Evolutionary conservation across 2,113 vertebrate genomes (phyloP), one percentile per base, ranked within the genome.

Genomic region (Passer domesticus): DNA sequence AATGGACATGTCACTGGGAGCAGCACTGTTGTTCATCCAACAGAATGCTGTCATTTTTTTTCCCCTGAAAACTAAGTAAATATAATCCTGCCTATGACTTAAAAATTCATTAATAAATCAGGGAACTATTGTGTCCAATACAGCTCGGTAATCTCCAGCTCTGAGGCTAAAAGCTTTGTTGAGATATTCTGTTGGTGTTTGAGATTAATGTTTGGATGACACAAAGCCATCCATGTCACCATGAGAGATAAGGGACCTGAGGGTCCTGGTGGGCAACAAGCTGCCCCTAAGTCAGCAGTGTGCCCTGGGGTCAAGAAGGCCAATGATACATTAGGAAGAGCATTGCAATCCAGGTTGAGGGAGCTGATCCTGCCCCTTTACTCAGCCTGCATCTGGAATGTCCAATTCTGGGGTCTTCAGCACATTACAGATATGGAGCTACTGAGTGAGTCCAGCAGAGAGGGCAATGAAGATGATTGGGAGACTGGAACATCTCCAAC

Each of bases 111-210:
- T 66, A 59, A 25, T 59, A 46, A 82, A 68, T 81, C 27, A 37
- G 27, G 33, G 33, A 78, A 67, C 10, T 10, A 13, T 30, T 67
- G 10, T 12, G 13, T 52, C 78, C 0, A 0, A 20, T 39, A 21
- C 15, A 92, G 15, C 15, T 53, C 68, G 70, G 23, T 63, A 55
- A n/a, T 59, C 64, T 73, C 11, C 15, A 72, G 4, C 33, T 69
- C 39, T 56, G 44, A 68, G 21, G 31, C 44, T 72, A 49, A 27
- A 68, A 90, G 4, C 23, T 77, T 13, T 53, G 24, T 53, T 76
- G n/a, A 33, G 39, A 25, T 68, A 24, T 30, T 73, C 28, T 79
- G 18, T 37, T 88, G 47, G 14, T 46, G 11, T 63, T 53, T 67
- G 27, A 14, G 10, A 30, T n/a, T 60, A 33, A 33, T 63, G 24